Base-by-base conservation (phyloP, 2,797 vertebrate genomes). In the Sus cebifrons region DNA sequence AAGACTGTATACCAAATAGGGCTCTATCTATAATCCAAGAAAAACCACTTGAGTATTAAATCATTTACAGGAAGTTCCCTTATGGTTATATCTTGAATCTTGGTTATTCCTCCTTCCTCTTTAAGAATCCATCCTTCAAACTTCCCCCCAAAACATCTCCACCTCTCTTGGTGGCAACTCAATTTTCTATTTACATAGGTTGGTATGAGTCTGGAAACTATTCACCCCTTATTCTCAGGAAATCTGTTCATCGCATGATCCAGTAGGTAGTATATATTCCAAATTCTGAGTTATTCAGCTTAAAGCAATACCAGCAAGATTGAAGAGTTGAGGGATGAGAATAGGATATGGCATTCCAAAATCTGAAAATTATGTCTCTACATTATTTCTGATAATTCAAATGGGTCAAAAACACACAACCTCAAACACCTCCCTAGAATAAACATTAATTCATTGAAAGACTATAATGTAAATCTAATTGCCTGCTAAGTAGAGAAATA, bases 371-470 rank as follows among this genome's bases (percentile, higher is more conserved):
- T 36, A 27, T 49, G 2, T 65, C 12, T 67, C 27, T 6, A 20
- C 17, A 49, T 67, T 21, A 27, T 94, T 83, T 9, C 52, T 75
- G 62, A 68, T 68, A 68, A 94, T 68, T 36, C 23, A 67, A 75
- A 83, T 60, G 62, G 5, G 84, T 77, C 12, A 58, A 84, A 67
- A 77, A 52, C 5, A 75, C 77, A 65, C 36, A 75, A 23, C 6
- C 36, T 60, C 60, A 89, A 83, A 89, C 29, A 67, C 58, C 60
- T 65, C 75, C 27, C 27, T 67, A 49, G 14, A 44, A 74, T 44
- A 89, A 94, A 68, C 25, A 17, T 49, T n/a, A 67, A 74, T 82
- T 32, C 64, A 86, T 93, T 68, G 36, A 81, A 81, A 81, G 29
- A 71, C 16, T 79, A 49, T 23, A 49, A 21, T 32, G 60, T 60